Conservation (phyloP, 37 sponge, comb jelly and placozoan genomes). For the Mnemiopsis leidyi region DNA sequence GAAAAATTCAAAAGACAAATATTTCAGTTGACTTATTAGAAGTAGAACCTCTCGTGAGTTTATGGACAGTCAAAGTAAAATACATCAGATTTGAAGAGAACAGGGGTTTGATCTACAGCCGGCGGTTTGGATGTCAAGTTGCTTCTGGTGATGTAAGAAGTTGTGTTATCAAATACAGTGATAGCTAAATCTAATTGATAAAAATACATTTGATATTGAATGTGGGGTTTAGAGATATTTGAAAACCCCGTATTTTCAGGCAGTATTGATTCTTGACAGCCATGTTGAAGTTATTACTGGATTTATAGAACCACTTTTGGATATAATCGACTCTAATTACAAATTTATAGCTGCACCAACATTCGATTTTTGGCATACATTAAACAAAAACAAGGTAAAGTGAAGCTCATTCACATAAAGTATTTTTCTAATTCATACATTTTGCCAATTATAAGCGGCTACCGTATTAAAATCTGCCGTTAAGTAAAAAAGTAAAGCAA, state of each 20-base stretch:
- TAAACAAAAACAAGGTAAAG: neutral
- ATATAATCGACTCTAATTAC: neutral
- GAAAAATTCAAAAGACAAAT: too few species aligned
- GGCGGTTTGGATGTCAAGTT: neutral
- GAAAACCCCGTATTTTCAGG: too few species aligned
- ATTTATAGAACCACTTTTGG: neutral
- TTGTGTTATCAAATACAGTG: neutral
- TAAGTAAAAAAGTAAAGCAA: too few species aligned
- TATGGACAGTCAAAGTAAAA: neutral
- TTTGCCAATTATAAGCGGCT: too few species aligned
- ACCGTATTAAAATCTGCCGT: too few species aligned
- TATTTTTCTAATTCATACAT: too few species aligned
- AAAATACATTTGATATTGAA: too few species aligned
- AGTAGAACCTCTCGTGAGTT: neutral
- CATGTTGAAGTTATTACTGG: neutral
- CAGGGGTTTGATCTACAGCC: neutral
- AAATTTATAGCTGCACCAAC: slow-evolving; percentile 7
- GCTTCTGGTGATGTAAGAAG: slow-evolving; percentile 16
- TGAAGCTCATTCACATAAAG: too few species aligned
- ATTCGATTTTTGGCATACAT: neutral
- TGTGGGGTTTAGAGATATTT: too few species aligned
- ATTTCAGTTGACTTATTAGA: neutral
- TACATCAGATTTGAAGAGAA: neutral
- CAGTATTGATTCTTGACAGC: neutral
- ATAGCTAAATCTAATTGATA: neutral